Base-by-base conservation (phyloP, 2,113 vertebrate species). In the Tangachromis dhanisi region DNA sequence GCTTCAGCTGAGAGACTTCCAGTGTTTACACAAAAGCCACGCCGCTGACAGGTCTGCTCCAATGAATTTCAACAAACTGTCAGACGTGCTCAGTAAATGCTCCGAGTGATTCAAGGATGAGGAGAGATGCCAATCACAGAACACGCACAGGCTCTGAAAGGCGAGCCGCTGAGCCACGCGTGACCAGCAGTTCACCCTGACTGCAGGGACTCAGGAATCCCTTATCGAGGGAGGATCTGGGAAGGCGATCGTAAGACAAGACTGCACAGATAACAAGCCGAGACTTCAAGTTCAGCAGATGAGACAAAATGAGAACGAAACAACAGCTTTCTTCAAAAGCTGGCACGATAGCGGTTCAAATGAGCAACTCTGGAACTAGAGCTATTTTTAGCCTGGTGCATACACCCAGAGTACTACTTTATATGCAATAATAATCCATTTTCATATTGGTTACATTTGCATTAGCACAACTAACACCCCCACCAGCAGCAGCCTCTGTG, bases 361-460 rank as follows among this genome's bases (percentile, higher is more conserved):
- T 35, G 45, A 84, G 51, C 13, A 84, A 71, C 59, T 80, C 5
- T 14, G 68, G 54, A 76, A 83, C 7, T 8, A 1, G 2, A 61
- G 83, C 84, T 91, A 93, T 92, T 91, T 93, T 93, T 90, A 93
- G 87, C 80, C 12, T 16, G 26, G 29, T 38, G 84, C 66, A 86
- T 61, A 51, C n/a, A 84, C 79, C 82, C 24, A 86, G 45, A 89
- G 83, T 26, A 10, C 87, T 88, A 87, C 88, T 91, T 86, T 86
- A 83, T 80, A 40, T 80, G 86, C 68, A 81, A 49, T 79, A 80
- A 91, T 92, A 92, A 94, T 88, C 88, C 86, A 92, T 85, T 90
- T 94, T 90, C 82, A 88, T 91, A 85, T 83, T 92, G 90, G 92
- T 33, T 71, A 86, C 92, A 92, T 93, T 93, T 94, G 84, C 92